Evolutionary conservation across 2,797 vertebrate genomes (phyloP), one percentile per base, ranked within the genome.

Genomic region (Xiphophorus birchmanni): DNA sequence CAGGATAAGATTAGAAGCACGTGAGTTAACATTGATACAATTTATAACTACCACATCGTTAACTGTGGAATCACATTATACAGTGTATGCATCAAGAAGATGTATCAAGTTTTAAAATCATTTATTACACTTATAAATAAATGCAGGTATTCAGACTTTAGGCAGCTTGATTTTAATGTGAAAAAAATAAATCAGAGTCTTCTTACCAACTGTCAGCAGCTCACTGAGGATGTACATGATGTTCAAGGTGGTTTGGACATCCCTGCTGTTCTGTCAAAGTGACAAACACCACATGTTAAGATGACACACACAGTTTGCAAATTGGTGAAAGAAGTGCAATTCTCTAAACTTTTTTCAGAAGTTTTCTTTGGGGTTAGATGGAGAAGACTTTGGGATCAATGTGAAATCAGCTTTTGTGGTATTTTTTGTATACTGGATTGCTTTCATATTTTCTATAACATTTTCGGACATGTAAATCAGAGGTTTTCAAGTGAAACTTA

Each of bases 201-300:
- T 94, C 98, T 97, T 93, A 99, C 98, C 97, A 79, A 95, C 94
- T 76, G 97, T 97, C 79, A 99, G 94, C 89, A 99, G 92, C 88
- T 99, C 98, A 90, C 96, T 97, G 83, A 99, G 96, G 93, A 99
- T 98, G 90, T 93, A 97, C 84, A 99, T 92, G 90, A 99, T 96
- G 95, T 99, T 99, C 90, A 99, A 84, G 85, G 92, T 95, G 79
- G 97, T 98, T 87, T 97, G 98, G 89, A 94, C 92, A 93, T 99
- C 99, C 89, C 89, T 96, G 48, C 96, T 95, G 88, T 93, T 98
- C 99, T 99, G 96, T 76, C 75, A 78, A 92, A 89, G 76, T 91
- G 60, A 88, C 54, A 92, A 45, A 86, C 15, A 83, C 6, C 8
- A 79, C 5, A 37, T 69, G 15, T 79, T 84, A 81, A 77, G 76